Conservation (phyloP, 2,888 invertebrate species). For the Chymomyza procnemis region DNA sequence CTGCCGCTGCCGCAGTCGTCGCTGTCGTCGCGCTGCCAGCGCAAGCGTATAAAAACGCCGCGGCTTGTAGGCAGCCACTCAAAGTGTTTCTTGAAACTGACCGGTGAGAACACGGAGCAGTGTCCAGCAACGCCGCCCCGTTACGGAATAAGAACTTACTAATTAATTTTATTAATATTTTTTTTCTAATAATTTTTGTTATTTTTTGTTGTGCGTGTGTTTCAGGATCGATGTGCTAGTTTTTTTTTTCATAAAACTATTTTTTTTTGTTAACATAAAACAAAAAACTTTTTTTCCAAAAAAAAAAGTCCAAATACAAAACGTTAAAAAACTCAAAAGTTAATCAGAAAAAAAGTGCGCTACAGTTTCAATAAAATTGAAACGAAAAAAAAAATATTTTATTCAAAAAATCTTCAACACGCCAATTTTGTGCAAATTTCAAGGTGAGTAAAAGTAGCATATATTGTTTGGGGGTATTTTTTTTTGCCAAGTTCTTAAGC, state of each 20-base stretch:
- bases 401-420: not conserved
- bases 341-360: conserved; percentile 6
- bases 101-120: conserved; percentile 41
- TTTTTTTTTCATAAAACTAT: not conserved
- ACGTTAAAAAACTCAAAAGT: conserved; percentile 2
- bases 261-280: not conserved
- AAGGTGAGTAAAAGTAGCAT: not conserved
- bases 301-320: conserved; percentile 19
- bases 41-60: conserved; percentile 38
- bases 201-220: conserved; percentile 33
- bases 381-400: conserved; percentile 9
- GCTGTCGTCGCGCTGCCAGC: conserved; percentile 10
- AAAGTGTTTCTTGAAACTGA: conserved; percentile 75
- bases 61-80: conserved; percentile 65
- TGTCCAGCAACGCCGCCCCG: not conserved
- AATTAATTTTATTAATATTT: conserved; percentile 18
- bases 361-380: not conserved
- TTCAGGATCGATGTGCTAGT: conserved; percentile 6
- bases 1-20: conserved; percentile 16
- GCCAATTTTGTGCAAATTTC: not conserved
- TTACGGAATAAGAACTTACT: conserved; percentile 32
- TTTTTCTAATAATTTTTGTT: conserved; percentile 21
- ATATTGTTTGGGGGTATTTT: too few species aligned
- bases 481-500: not conserved
- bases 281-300: conserved; percentile 20